Base-by-base conservation (phyloP, 2,113 vertebrate species). In the Lanius ludovicianus region DNA sequence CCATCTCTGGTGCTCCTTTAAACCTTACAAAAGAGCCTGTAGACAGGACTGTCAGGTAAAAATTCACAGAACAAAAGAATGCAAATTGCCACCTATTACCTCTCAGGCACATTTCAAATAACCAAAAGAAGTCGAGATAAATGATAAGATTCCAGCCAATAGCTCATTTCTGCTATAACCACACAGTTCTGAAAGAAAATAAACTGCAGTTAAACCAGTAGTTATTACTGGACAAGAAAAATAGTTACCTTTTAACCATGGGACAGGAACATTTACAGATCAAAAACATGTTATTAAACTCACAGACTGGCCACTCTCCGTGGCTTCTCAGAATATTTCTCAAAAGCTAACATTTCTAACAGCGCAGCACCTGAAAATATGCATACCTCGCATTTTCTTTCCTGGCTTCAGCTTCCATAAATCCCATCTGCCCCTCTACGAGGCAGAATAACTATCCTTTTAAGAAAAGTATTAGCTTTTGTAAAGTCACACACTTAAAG, bases 71-170 rank as follows among this genome's bases (percentile, higher is more conserved):
- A 97, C 88, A 96, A 97, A 98, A 97, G 96, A 97, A 97, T 97
- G 97, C 92, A 98, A 98, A 97, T 97, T 94, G 87, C 94, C 95
- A 94, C 86, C 95, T 96, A 97, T 96, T 95, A 94, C 94, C 94
- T 98, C 93, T 91, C 78, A 95, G 96, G 96, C 95, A 94, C 96
- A 97, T 96, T 98, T 98, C 97, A 97, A 98, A 98, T 97, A 98
- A 97, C 97, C 97, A 96, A 83, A 96, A 87, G 81, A 90, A 95
- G 88, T 91, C 84, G 62, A 96, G 96, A 97, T 96, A 97, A 97
- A 97, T 96, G 97, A 97, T 97, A 96, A 97, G 91, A 98, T 96
- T 97, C 96, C 96, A 97, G 98, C 97, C 95, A 98, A 97, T 97
- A 97, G 98, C 97, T 98, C 94, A 96, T 94, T 97, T 96, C 89